Evolutionary conservation across 2,113 vertebrate genomes (phyloP).

Genomic region (Thalassarche chlororhynchos): DNA sequence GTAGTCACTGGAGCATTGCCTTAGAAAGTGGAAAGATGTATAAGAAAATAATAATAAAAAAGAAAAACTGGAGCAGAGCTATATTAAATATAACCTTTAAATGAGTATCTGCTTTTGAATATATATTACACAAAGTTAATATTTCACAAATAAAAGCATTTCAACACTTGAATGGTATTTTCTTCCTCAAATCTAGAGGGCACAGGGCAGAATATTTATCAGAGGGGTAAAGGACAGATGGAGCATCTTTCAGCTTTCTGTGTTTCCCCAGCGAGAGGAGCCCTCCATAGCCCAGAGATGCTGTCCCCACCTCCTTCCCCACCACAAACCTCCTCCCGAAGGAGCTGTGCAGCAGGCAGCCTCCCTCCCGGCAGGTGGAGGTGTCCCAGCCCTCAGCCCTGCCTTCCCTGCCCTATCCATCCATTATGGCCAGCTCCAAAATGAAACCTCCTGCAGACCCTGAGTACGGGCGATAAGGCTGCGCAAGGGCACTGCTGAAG

Average conservation of each 20-base stretch:
- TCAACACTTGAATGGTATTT: conserved; percentile 14
- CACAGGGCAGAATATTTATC: not conserved
- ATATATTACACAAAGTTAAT: conserved; percentile 65
- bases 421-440: not conserved
- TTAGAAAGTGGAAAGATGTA: conserved; percentile 78
- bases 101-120: conserved; percentile 66
- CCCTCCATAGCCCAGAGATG: not conserved
- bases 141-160: conserved; percentile 50
- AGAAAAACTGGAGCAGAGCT: conserved; percentile 60
- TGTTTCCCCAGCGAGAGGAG: not conserved
- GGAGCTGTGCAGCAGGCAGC: not conserved
- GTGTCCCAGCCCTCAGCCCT: not conserved
- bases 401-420: not conserved
- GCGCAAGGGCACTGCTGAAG: not conserved
- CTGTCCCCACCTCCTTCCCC: not conserved
- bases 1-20: conserved; percentile 79
- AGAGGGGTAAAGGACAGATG: not conserved
- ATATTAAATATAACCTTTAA: conserved; percentile 78
- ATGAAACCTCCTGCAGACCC: accelerated
- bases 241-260: not conserved
- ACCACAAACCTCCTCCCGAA: not conserved
- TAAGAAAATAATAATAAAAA: conserved; percentile 78
- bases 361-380: not conserved
- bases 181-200: conserved; percentile 47
- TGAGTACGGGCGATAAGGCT: accelerated